A percentile compares a stretch with the other conserved stretches of the same genome.
phyloP scores from a whole-genome alignment of 2,113 vertebrate genomes.

The Pseudopodoces humilis region DNA sequence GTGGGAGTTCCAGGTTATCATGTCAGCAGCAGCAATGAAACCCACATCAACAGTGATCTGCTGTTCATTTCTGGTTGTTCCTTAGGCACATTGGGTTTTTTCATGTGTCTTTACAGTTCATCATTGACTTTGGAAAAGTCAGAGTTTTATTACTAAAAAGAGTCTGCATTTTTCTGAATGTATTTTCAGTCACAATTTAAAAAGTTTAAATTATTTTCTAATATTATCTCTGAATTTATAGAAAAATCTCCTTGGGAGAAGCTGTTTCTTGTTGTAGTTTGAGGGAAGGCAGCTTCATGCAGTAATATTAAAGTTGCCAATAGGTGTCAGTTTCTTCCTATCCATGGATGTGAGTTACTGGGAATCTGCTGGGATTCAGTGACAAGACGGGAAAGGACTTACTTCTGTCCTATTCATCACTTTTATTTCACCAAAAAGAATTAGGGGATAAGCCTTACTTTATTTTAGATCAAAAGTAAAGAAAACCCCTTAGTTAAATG shows the following conservation, averaged over 20 bases:
- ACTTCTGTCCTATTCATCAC: not conserved
- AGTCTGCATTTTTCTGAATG: not conserved
- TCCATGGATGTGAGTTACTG: not conserved
- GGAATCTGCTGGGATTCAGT: not conserved
- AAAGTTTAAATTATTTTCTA: not conserved
- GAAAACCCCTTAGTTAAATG: not conserved
- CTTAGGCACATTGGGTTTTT: not conserved
- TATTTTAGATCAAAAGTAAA: not conserved
- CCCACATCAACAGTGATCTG: accelerated
- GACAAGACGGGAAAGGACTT: not conserved
- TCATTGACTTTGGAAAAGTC: not conserved
- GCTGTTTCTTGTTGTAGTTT: not conserved
- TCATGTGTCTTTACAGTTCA: not conserved
- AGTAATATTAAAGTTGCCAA: slow-evolving; percentile 63
- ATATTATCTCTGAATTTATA: not conserved
- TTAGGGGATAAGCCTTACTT: not conserved
- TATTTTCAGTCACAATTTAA: not conserved
- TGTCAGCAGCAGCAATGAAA: not conserved
- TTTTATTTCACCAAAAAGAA: not conserved
- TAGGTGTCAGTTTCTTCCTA: slow-evolving; percentile 70
- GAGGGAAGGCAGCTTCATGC: not conserved
- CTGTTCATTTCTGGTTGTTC: not conserved
- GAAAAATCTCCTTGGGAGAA: not conserved
- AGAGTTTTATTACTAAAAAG: not conserved
- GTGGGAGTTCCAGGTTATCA: not conserved